These are phyloP conservation scores for Aspiorhynchus laticeps DNA, from an alignment of 2,113 vertebrate species.

Conservation along the genomic window DNA sequence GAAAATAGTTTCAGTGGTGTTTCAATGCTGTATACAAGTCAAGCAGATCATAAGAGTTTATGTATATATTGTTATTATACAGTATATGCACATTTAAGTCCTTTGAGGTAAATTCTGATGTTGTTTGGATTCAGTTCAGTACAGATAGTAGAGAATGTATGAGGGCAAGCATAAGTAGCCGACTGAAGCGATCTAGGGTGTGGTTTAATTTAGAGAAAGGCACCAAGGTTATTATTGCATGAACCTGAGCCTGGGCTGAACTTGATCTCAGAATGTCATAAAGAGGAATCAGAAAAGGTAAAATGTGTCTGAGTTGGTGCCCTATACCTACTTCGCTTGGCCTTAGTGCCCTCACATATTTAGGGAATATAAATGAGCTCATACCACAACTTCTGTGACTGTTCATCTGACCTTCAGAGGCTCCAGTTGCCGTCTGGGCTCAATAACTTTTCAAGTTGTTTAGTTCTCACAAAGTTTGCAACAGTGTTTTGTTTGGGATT, in stretches of 20 bases:
- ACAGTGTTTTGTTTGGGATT: background rate
- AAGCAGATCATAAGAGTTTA: background rate
- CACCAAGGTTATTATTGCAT: no score
- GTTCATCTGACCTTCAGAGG: background rate
- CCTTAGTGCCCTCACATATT: conserved; percentile 8
- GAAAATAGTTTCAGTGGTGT: background rate
- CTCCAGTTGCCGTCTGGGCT: background rate
- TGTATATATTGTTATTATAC: background rate
- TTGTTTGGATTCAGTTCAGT: background rate
- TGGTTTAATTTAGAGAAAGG: conserved; percentile 3
- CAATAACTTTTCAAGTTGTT: background rate
- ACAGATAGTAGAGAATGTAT: background rate
- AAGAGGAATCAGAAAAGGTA: conserved; percentile 5
- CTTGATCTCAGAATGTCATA: background rate
- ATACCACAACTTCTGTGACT: background rate
- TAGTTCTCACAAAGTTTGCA: background rate
- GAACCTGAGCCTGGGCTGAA: background rate
- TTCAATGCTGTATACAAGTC: background rate
- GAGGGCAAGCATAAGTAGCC: background rate
- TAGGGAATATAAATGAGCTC: conserved; percentile 23
- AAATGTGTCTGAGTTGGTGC: background rate
- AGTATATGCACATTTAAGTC: background rate
- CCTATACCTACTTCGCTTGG: background rate
- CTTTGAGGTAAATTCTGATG: background rate
- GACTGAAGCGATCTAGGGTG: background rate